Evolutionary conservation across 2,113 vertebrate genomes (phyloP), one percentile per base, ranked within the genome.

Genomic region (Hemiprocne comata): DNA sequence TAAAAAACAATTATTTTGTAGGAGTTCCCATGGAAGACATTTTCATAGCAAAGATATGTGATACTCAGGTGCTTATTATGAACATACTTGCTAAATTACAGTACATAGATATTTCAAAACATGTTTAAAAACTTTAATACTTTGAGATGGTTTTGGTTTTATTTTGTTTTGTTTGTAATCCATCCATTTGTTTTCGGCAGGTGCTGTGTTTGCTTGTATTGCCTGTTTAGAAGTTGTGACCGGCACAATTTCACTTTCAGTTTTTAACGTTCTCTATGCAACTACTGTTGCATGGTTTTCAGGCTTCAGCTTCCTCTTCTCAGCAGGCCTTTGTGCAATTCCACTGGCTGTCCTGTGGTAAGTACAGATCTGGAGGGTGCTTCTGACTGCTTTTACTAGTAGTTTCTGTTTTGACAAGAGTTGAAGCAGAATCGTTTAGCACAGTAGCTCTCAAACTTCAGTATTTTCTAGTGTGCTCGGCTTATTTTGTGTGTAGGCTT

Each of bases 161-260:
- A 25, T 44, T 65, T 54, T 74, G 13, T 31, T 77, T 85, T 74
- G 60, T 90, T 94, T 85, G 14, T 96, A 90, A 94, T 80, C 29
- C 7, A 18, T 34, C 6, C 26, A 16, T 96, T 93, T 90, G 34
- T 79, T 88, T 95, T 93, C 95, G 89, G 53, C 98, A 99, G 99
- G 99, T 87, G 98, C 98, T 48, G 96, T 99, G 82, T 99, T 99
- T 94, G 99, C 98, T 64, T 99, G 98, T 62, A 97, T 99, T 54
- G 98, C 99, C 84, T 99, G 99, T 86, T 90, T 98, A 93, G 99
- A 99, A 89, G 98, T 96, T 69, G 87, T 99, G 64, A 98, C 97
- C 1, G 95, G 67, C 91, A 98, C 95, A 17, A 26, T 97, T 48
- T 94, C 99, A 2, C 4, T 64, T 26, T 96, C 97, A 20, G 55